Conservation (phyloP, 2,888 invertebrate species). For the Acleris cristana region DNA sequence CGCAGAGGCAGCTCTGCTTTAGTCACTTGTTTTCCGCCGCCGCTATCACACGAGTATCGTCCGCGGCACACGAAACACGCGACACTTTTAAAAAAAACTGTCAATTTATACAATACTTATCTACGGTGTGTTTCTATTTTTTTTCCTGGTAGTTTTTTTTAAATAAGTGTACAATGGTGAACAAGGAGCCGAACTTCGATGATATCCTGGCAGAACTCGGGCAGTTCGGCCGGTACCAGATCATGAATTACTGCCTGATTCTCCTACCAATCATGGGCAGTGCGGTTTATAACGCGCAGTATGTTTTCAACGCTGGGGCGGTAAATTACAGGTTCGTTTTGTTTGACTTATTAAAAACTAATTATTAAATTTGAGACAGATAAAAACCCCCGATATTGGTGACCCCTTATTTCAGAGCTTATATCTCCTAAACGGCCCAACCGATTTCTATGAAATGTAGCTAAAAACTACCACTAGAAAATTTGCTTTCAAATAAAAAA, state of each 20-base stretch:
- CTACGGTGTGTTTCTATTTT: no score
- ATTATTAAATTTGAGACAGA: no score
- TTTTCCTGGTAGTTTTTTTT: no score
- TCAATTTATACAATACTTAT: no score
- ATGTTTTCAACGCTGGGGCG: slow-evolving; percentile 76
- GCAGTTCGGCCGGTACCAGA: slow-evolving; percentile 74
- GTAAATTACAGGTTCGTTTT: slow-evolving; percentile 73
- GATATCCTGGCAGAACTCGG: slow-evolving; percentile 66
- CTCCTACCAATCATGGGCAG: slow-evolving; percentile 73
- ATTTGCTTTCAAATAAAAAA: no score
- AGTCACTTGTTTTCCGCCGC: background rate
- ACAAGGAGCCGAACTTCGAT: slow-evolving; percentile 57
- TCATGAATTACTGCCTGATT: slow-evolving; percentile 66
- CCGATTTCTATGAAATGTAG: no score
- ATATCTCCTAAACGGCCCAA: no score
- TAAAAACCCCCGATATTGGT: no score
- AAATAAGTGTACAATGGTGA: slow-evolving; percentile 45
- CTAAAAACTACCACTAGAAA: no score
- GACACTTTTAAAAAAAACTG: background rate
- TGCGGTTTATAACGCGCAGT: slow-evolving; percentile 76
- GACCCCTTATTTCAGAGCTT: no score
- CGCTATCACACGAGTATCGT: background rate
- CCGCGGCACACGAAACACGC: background rate
- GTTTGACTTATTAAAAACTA: no score
- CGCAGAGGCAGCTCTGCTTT: no score